Evolutionary conservation across 1,140 invertebrate genomes (phyloP).

Genomic region (Solenopsis fugax): DNA sequence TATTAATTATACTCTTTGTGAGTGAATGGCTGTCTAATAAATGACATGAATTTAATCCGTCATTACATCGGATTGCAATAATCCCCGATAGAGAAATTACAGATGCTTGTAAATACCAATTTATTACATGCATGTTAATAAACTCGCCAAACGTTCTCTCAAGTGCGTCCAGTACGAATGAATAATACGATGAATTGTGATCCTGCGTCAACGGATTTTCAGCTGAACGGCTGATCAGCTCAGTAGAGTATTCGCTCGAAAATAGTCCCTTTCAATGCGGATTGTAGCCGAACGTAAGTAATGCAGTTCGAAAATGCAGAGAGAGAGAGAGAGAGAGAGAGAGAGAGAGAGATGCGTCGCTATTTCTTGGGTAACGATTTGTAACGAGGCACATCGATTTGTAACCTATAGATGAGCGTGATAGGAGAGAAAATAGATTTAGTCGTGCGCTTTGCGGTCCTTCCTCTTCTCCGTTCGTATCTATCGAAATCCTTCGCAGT

Average conservation of each 20-base stretch:
- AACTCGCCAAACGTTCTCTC: conserved; percentile 8
- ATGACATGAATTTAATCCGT: conserved; percentile 47
- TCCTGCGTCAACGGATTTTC: neutral
- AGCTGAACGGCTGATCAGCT: conserved; percentile 3
- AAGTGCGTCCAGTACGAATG: neutral
- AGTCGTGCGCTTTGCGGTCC: neutral
- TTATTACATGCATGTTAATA: conserved; percentile 14
- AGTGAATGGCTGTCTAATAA: conserved; percentile 39
- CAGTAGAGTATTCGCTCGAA: neutral
- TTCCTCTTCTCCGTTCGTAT: neutral
- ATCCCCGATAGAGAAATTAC: conserved; percentile 7
- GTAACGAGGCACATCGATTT: conserved; percentile 41
- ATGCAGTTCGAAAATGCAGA: conserved; percentile 30
- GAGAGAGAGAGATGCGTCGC: conserved; percentile 10
- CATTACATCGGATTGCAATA: conserved; percentile 24
- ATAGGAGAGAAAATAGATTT: conserved; percentile 51
- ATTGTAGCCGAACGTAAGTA: neutral
- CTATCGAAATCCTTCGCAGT: neutral
- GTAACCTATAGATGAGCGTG: neutral
- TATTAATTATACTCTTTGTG: conserved; percentile 24
- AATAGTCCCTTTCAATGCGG: conserved; percentile 30
- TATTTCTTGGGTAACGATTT: conserved; percentile 17
- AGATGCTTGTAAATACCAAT: conserved; percentile 36
- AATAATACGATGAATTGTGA: conserved; percentile 35
- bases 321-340: neutral